A percentile compares a stretch with the other conserved stretches of the same genome.
Conservation (phyloP, 2,797 vertebrate genomes). For the Acestrorhynchus altus region DNA sequence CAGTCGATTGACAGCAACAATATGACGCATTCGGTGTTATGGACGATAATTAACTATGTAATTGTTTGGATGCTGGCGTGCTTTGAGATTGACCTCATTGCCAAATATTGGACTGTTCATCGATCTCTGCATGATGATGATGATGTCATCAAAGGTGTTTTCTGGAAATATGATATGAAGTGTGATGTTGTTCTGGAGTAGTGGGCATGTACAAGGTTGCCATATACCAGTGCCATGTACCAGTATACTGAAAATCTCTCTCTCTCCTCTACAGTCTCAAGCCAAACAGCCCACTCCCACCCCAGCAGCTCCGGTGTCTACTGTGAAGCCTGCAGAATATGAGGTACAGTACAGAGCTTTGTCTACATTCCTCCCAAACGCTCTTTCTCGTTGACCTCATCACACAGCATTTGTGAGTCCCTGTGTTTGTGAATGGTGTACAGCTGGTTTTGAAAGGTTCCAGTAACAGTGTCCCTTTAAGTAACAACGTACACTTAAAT, state of each 20-base stretch:
- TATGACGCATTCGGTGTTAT: neutral
- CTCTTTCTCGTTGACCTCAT: neutral
- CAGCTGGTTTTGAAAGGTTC: too few relatives aligned
- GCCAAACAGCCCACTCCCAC: slow-evolving; percentile 70
- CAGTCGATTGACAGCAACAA: too few relatives aligned
- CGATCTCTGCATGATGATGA: neutral
- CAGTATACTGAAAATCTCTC: neutral
- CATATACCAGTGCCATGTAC: neutral
- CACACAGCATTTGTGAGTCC: too few relatives aligned
- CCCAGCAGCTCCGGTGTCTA: slow-evolving; percentile 70
- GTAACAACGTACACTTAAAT: too few relatives aligned
- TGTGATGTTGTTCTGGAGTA: neutral
- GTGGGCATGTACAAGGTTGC: neutral
- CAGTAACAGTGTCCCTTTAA: too few relatives aligned
- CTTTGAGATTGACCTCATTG: too few relatives aligned
- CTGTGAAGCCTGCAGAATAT: slow-evolving; percentile 70
- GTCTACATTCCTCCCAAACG: neutral
- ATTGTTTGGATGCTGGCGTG: neutral
- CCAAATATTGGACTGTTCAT: neutral
- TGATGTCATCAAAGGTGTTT: neutral
- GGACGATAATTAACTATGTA: neutral
- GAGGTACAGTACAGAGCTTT: slow-evolving; percentile 70
- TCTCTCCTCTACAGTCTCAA: slow-evolving; percentile 71
- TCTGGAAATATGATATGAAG: neutral
- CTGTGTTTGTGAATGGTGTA: neutral